A percentile compares a stretch with the other conserved stretches of the same genome.
Conservation (phyloP, 1,140 invertebrate species). For the Macrobrachium nipponense region DNA sequence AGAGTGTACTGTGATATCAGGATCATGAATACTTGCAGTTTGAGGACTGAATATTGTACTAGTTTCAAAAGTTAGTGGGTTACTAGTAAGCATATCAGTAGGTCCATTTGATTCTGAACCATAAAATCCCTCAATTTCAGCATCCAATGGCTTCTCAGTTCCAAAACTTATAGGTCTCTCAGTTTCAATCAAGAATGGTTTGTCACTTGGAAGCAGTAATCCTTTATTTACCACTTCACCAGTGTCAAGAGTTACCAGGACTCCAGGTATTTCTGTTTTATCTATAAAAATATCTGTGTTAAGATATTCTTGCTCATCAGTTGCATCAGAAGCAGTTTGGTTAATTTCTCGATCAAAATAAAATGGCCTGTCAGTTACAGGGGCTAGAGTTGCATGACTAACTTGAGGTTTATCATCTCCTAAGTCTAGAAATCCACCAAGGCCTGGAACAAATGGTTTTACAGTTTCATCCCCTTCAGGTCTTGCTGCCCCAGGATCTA, state of each 20-base stretch:
- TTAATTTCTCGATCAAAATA: no score
- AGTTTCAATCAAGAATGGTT: neutral
- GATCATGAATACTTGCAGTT: neutral
- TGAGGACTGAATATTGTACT: no score
- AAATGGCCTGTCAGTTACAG: neutral
- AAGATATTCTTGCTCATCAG: neutral
- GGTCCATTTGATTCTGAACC: slow-evolving; percentile 3
- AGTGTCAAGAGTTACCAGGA: neutral
- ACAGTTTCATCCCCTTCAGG: neutral
- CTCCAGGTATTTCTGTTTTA: slow-evolving; percentile 3
- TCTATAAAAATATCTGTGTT: neutral
- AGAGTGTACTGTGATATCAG: neutral
- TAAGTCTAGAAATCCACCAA: neutral
- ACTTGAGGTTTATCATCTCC: neutral
- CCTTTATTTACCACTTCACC: neutral
- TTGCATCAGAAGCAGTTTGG: neutral
- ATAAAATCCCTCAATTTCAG: neutral
- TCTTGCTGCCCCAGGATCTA: neutral
- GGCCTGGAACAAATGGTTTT: slow-evolving; percentile 1
- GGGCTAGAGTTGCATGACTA: neutral
- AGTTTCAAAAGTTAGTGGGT: no score
- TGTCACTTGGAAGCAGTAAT: neutral
- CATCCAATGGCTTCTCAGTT: neutral
- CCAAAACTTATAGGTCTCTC: neutral
- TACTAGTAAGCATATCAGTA: no score